Evolutionary conservation across 2,113 vertebrate genomes (phyloP).

Genomic region (Pseudorhombus dupliciocellatus): DNA sequence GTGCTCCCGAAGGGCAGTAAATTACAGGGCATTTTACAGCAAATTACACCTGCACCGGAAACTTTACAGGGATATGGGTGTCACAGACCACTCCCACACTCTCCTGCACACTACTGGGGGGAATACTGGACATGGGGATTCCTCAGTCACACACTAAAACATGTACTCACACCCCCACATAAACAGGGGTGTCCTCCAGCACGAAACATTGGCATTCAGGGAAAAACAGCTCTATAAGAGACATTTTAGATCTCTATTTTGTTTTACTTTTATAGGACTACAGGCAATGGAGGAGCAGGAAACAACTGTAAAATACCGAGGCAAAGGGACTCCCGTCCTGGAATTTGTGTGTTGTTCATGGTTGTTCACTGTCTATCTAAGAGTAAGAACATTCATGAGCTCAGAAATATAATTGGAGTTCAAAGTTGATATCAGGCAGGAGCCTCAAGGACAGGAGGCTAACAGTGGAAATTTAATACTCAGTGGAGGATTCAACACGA

Average conservation of each 20-base stretch:
- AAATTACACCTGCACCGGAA: conserved; percentile 96
- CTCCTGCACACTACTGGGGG: conserved; percentile 18
- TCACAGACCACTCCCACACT: conserved; percentile 59
- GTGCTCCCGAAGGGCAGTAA: conserved; percentile 89
- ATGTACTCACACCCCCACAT: conserved; percentile 19
- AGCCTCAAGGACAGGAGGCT: conserved; percentile 66
- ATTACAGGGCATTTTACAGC: conserved; percentile 92
- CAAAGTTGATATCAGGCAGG: conserved; percentile 54
- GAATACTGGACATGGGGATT: conserved; percentile 28
- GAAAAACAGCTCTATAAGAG: conserved; percentile 19
- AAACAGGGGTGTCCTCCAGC: conserved; percentile 12
- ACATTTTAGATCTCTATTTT: conserved; percentile 18
- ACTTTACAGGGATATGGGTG: conserved; percentile 90
- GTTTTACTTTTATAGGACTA: conserved; percentile 22
- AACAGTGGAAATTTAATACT: conserved; percentile 45
- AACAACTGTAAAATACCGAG: conserved; percentile 16
- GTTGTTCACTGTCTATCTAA: conserved; percentile 6
- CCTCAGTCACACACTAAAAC: conserved; percentile 43
- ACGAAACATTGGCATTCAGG: conserved; percentile 44
- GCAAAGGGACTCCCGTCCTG: not conserved
- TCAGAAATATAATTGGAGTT: conserved; percentile 57
- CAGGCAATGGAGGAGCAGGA: not conserved
- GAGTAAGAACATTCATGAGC: conserved; percentile 18
- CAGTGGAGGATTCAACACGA: conserved; percentile 22
- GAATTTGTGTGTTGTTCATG: conserved; percentile 6